Percentiles rank a stretch among this genome's conserved stretches.
These are phyloP conservation scores for Callipepla squamata DNA, from an alignment of 2,113 vertebrate species.

Conservation along the genomic window DNA sequence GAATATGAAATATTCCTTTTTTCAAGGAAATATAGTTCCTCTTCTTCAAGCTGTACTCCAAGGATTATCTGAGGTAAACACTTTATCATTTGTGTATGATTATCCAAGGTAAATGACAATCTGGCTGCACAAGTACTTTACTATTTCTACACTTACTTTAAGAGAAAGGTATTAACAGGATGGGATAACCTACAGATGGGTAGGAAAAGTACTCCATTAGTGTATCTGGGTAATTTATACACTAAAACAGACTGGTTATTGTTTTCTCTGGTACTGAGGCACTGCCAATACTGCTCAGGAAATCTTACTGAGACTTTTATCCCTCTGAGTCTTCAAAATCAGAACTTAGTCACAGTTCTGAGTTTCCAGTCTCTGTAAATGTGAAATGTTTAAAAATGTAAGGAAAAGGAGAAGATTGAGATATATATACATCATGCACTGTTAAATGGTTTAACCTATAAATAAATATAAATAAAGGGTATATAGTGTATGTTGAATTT, in stretches of 20 bases:
- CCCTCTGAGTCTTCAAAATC: background rate
- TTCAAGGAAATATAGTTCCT: background rate
- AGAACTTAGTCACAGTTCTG: background rate
- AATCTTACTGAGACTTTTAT: background rate
- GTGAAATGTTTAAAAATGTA: background rate
- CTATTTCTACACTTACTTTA: background rate
- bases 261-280: background rate
- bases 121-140: background rate
- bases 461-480: background rate
- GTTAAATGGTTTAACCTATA: background rate
- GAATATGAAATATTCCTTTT: background rate
- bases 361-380: background rate
- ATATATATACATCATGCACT: rapidly evolving
- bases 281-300: background rate
- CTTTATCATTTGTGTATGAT: background rate
- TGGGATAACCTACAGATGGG: background rate
- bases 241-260: background rate
- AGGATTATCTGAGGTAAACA: background rate
- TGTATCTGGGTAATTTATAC: background rate
- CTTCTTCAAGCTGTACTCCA: background rate
- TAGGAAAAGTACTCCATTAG: background rate
- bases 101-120: background rate
- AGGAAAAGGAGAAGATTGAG: background rate
- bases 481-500: background rate
- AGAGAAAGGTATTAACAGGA: background rate